Base-by-base conservation (phyloP, 2,888 invertebrate genomes). In the Standfussiana lucernea region DNA sequence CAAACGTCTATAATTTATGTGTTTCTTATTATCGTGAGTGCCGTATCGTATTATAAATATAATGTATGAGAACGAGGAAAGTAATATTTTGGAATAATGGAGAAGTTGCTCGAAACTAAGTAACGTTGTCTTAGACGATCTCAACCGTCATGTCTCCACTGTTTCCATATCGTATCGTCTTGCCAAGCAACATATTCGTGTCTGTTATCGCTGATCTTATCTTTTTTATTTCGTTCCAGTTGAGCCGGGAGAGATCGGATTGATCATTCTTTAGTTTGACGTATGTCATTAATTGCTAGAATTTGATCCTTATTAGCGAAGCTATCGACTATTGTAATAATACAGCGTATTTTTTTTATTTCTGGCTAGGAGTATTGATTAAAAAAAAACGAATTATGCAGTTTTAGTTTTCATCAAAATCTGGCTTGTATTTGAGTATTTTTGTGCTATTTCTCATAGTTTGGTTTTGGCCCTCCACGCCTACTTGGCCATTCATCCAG, bases 21-120 rank as follows among this genome's bases (percentile, higher is more conserved):
- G 45, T 45, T 81, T 42, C 21, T 45, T 78, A 77, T 53, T 56
- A 67, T 32, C 59, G 18, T 53, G 50, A 21, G 28, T 56, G 13
- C 13, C 35, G 8, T 21, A 7, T n/a, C 67, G 47, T 50, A 50
- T 45, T 45, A 21, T 21, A 21, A 45, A 15, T 15, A 42, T 42
- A 13, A 42, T 72, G 40, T 21, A 50, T 1, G 35, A 56, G 32
- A 6, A 28, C 15, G 18, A 45, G 7, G 5, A 53, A 47, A 37
- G 7, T 32, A 11, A 61, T 18, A 32, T 24, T 65, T 18, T 3
- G 4, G n/a, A n/a, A 56, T 65, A 59, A 56, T 75, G 10, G 8
- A 28, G 24, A 6, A 59, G 1, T 40, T 24, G 2, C 24, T 35
- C 4, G 0, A 8, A 37, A n/a, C 53, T 11, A 53, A n/a, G n/a